Percentiles rank a stretch among this genome's conserved stretches.
These are phyloP conservation scores for Elmis aenea DNA, from an alignment of 2,888 invertebrate genomes.

Conservation along the genomic window DNA sequence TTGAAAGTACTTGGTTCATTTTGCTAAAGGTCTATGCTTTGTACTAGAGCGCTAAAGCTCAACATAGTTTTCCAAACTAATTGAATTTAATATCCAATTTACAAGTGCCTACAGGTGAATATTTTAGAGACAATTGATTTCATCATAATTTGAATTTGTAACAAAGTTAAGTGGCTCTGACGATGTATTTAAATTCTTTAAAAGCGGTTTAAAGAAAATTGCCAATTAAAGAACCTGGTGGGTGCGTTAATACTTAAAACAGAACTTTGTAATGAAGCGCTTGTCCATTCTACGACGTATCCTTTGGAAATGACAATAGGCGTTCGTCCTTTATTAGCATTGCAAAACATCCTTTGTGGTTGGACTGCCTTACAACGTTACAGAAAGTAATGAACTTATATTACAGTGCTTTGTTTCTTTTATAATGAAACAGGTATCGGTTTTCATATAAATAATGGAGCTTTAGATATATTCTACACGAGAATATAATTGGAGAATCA, in stretches of 20 bases:
- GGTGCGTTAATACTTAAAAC: slow-evolving; percentile 15
- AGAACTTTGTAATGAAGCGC: slow-evolving; percentile 23
- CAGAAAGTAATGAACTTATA: slow-evolving; percentile 5
- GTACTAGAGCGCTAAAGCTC: no score
- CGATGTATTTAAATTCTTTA: slow-evolving; percentile 5
- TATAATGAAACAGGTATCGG: no score
- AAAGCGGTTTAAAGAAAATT: slow-evolving; percentile 12
- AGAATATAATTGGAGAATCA: no score
- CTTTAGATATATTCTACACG: no score
- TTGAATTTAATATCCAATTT: slow-evolving; percentile 10
- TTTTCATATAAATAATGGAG: no score
- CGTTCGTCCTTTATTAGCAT: slow-evolving; percentile 15
- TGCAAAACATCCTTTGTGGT: slow-evolving; percentile 20
- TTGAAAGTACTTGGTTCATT: no score
- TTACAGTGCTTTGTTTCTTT: no score
- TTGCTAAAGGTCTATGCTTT: no score
- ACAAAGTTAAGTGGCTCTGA: slow-evolving; percentile 6
- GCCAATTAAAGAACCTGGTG: slow-evolving; percentile 13
- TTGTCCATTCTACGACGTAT: slow-evolving; percentile 13
- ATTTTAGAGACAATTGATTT: slow-evolving; percentile 12
- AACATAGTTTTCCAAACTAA: slow-evolving; percentile 1
- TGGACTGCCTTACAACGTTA: slow-evolving; percentile 11
- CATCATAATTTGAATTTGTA: slow-evolving; percentile 13
- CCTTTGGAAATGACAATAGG: slow-evolving; percentile 12
- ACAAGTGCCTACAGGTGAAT: slow-evolving; percentile 6